Evolutionary conservation across 2,888 invertebrate species (phyloP).

Genomic region (Drosophila mayaguana): DNA sequence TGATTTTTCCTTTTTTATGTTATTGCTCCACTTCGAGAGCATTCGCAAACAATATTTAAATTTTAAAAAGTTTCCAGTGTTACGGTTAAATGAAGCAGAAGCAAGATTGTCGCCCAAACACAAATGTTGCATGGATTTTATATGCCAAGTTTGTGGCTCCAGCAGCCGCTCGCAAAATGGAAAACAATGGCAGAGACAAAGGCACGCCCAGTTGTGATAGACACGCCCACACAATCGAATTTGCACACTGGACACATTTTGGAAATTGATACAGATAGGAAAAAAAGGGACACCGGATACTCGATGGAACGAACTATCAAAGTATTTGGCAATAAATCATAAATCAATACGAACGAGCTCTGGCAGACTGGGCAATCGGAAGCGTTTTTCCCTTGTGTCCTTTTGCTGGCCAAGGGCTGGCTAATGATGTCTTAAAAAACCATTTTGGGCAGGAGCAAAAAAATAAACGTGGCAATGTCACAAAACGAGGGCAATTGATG

Average conservation of each 20-base stretch:
- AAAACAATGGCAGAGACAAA: slow-evolving; percentile 33
- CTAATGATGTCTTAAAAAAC: slow-evolving; percentile 83
- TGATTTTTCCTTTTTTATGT: slow-evolving; percentile 63
- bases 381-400: slow-evolving; percentile 37
- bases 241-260: slow-evolving; percentile 64
- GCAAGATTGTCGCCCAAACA: slow-evolving; percentile 81
- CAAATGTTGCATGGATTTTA: slow-evolving; percentile 24
- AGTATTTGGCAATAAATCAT: slow-evolving; percentile 82
- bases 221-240: slow-evolving; percentile 67
- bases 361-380: slow-evolving; percentile 33
- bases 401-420: slow-evolving; percentile 31
- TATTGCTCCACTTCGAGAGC: slow-evolving; percentile 64
- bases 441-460: slow-evolving; percentile 52
- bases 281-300: slow-evolving; percentile 25
- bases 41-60: slow-evolving; percentile 77
- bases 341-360: slow-evolving; percentile 75
- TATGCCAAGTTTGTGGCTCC: slow-evolving; percentile 1
- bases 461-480: slow-evolving; percentile 62
- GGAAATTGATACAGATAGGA: slow-evolving; percentile 70
- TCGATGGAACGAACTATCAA: slow-evolving; percentile 50
- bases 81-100: slow-evolving; percentile 84
- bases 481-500: slow-evolving; percentile 80
- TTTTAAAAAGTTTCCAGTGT: slow-evolving; percentile 74
- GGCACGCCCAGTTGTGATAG: slow-evolving; percentile 55
- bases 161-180: slow-evolving; percentile 28